phyloP scores from a whole-genome alignment of 2,888 invertebrate genomes.

The Ornithoptera alexandrae region DNA sequence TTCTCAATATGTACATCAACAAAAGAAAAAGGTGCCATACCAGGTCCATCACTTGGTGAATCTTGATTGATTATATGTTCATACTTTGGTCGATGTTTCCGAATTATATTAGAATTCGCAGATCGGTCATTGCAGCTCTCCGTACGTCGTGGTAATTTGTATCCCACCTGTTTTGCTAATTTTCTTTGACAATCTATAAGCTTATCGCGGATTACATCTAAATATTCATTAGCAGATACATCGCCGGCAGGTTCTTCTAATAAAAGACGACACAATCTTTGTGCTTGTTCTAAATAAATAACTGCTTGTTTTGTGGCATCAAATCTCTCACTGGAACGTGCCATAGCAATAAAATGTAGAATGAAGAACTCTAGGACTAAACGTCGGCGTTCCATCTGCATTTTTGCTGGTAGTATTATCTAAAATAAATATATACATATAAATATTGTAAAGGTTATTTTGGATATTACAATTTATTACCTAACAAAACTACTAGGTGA shows the following conservation, averaged over 20 bases:
- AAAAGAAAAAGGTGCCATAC: conserved; percentile 59
- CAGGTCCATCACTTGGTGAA: conserved; percentile 55
- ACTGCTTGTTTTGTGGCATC: conserved; percentile 81
- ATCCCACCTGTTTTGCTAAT: conserved; percentile 62
- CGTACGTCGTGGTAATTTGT: conserved; percentile 60
- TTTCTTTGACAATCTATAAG: conserved; percentile 71
- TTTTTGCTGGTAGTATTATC: conserved; percentile 63
- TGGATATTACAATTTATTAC: too few species aligned
- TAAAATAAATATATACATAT: conserved; percentile 49
- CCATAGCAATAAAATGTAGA: conserved; percentile 85
- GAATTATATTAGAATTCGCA: conserved; percentile 41
- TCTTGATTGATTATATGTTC: conserved; percentile 58
- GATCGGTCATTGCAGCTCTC: conserved; percentile 53
- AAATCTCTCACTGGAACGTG: conserved; percentile 82
- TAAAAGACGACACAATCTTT: conserved; percentile 82
- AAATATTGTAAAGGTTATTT: background rate
- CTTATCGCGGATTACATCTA: conserved; percentile 76
- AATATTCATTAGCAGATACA: conserved; percentile 75
- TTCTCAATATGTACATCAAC: conserved; percentile 63
- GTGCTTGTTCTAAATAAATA: conserved; percentile 85
- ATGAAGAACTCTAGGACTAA: conserved; percentile 85
- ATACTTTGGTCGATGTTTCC: conserved; percentile 57
- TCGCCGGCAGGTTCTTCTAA: conserved; percentile 79
- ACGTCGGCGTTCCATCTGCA: conserved; percentile 82
- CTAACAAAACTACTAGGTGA: too few species aligned